These are phyloP conservation scores for Druon quercuslanigerum DNA, from an alignment of 1,140 invertebrate species.

Conservation along the genomic window DNA sequence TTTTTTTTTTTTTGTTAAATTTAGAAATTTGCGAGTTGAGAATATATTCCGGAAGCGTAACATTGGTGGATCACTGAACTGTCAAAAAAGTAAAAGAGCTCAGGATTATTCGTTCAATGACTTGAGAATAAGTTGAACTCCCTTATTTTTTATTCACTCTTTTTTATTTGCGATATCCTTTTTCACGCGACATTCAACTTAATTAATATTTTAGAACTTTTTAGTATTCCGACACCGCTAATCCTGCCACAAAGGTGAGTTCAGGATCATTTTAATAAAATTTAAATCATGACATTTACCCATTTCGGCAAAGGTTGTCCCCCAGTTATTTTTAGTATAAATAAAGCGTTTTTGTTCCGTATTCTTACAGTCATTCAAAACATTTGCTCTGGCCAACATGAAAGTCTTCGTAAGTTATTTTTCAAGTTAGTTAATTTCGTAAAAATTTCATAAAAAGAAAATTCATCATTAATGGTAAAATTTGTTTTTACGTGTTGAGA, in stretches of 20 bases:
- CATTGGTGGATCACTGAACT: too few relatives aligned
- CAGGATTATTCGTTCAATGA: too few relatives aligned
- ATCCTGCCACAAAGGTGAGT: not conserved
- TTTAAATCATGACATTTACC: constrained; percentile 38
- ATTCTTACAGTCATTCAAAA: constrained; percentile 58
- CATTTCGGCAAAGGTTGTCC: constrained; percentile 48
- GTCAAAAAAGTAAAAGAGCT: too few relatives aligned
- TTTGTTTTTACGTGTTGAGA: not conserved
- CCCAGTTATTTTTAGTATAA: constrained; percentile 60
- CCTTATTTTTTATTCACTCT: not conserved
- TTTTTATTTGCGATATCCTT: not conserved
- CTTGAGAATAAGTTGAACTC: too few relatives aligned
- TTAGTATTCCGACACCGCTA: constrained; percentile 17
- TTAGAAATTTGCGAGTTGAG: too few relatives aligned
- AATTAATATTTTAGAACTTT: not conserved
- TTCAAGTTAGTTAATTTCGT: not conserved
- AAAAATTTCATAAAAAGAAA: not conserved
- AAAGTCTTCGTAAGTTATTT: constrained; percentile 63
- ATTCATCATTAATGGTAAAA: not conserved
- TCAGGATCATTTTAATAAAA: constrained; percentile 1
- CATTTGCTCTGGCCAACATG: constrained; percentile 63
- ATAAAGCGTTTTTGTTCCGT: constrained; percentile 50
- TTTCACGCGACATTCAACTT: not conserved
- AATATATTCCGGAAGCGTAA: constrained; percentile 6
- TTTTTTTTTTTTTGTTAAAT: too few relatives aligned